Evolutionary conservation across 2,113 vertebrate species (phyloP).

Genomic region (Bubo bubo): DNA sequence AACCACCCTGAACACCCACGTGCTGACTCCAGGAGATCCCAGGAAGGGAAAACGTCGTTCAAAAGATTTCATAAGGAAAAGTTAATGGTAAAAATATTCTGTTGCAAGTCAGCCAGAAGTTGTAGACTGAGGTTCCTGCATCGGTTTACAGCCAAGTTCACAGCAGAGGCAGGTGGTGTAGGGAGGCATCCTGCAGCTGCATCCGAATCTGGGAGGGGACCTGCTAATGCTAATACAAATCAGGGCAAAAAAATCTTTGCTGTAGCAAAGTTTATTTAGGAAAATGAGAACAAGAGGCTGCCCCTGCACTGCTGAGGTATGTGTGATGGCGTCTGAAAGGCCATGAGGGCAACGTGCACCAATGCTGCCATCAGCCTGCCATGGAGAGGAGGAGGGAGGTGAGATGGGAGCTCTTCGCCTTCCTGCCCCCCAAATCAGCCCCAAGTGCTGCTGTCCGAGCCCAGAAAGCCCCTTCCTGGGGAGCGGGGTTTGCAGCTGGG

Average conservation of each 20-base stretch:
- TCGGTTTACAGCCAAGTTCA: background rate
- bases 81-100: background rate
- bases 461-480: background rate
- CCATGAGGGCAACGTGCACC: background rate
- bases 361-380: background rate
- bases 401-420: background rate
- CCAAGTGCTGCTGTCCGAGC: background rate
- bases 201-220: background rate
- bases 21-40: background rate
- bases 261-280: background rate
- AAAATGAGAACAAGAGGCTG: background rate
- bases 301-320: background rate
- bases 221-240: background rate
- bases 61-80: background rate
- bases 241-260: background rate
- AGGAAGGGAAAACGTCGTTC: background rate
- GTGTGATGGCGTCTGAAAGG: background rate
- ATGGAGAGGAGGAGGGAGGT: background rate
- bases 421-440: background rate
- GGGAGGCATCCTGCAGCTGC: background rate
- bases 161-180: background rate
- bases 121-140: background rate
- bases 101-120: background rate
- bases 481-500: background rate
- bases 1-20: accelerated